Conservation (phyloP, 2,113 vertebrate species). For the Phylloscopus trochiloides region DNA sequence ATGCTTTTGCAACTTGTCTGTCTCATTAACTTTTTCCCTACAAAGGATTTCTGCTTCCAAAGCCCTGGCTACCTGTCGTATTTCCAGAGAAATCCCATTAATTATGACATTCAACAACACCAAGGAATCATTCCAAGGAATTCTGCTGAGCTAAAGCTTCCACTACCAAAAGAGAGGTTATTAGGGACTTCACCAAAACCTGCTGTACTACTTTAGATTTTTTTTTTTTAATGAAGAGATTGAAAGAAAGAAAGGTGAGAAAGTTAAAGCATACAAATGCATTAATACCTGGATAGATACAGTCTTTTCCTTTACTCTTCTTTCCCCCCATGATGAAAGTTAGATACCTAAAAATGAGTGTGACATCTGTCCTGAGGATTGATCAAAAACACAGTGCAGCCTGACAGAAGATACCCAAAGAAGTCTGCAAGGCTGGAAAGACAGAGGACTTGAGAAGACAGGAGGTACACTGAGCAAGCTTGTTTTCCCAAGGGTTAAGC, state of each 20-base stretch:
- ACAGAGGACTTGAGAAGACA: background rate
- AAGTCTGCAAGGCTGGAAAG: background rate
- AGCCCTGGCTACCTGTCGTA: background rate
- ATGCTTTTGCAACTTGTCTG: background rate
- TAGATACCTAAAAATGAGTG: background rate
- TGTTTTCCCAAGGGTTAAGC: background rate
- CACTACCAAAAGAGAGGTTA: background rate
- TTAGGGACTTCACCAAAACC: background rate
- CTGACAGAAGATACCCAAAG: background rate
- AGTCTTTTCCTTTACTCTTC: background rate
- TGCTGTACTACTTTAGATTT: background rate
- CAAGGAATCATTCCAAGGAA: background rate
- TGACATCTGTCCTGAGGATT: background rate
- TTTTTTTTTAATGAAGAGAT: background rate
- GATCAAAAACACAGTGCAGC: background rate
- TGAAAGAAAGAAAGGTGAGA: background rate
- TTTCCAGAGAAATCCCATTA: conserved; percentile 12
- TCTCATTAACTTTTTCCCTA: conserved; percentile 11
- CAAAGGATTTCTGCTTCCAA: background rate
- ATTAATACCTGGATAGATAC: background rate
- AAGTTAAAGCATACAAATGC: background rate
- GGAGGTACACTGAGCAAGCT: background rate
- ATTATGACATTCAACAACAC: background rate
- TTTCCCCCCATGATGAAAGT: background rate
- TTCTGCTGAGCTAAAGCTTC: background rate